These are phyloP conservation scores for Drosophila pruinosa DNA, from an alignment of 1,140 invertebrate species.

Conservation along the genomic window DNA sequence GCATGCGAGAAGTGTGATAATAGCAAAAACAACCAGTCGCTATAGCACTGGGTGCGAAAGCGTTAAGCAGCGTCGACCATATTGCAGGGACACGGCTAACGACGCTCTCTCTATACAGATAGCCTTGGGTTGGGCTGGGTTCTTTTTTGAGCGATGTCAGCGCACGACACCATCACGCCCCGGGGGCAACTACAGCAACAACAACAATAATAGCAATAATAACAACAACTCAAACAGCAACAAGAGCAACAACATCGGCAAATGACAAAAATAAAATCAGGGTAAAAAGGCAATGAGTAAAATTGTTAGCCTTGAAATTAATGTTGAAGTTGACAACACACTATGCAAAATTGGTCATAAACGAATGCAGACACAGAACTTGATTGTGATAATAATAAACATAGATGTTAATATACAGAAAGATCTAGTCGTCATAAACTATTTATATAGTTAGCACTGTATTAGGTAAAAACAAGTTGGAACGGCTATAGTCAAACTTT, in stretches of 20 bases:
- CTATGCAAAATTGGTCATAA: slow-evolving; percentile 22
- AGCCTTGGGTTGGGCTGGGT: background rate
- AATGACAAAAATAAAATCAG: slow-evolving; percentile 4
- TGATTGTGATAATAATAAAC: slow-evolving; percentile 25
- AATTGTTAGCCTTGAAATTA: slow-evolving; percentile 39
- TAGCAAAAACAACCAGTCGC: slow-evolving; percentile 11
- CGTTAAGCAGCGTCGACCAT: slow-evolving; percentile 30
- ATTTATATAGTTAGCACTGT: background rate
- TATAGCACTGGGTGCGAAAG: slow-evolving; percentile 11
- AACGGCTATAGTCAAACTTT: too few relatives aligned
- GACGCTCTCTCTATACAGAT: slow-evolving; percentile 25
- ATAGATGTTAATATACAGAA: background rate
- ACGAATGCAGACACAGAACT: slow-evolving; percentile 4
- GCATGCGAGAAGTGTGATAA: slow-evolving; percentile 34
- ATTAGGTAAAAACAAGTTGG: background rate
- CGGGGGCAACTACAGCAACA: slow-evolving; percentile 39
- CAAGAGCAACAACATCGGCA: background rate
- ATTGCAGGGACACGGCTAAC: slow-evolving; percentile 47
- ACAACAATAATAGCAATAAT: slow-evolving; percentile 33
- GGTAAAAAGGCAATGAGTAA: slow-evolving; percentile 1
- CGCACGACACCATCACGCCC: slow-evolving; percentile 67
- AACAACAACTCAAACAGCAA: background rate
- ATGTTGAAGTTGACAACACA: slow-evolving; percentile 23
- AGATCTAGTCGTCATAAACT: background rate
- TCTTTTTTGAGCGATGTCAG: slow-evolving; percentile 45